phyloP scores from a whole-genome alignment of 2,888 invertebrate genomes.

The Himalopsyche japonica region DNA sequence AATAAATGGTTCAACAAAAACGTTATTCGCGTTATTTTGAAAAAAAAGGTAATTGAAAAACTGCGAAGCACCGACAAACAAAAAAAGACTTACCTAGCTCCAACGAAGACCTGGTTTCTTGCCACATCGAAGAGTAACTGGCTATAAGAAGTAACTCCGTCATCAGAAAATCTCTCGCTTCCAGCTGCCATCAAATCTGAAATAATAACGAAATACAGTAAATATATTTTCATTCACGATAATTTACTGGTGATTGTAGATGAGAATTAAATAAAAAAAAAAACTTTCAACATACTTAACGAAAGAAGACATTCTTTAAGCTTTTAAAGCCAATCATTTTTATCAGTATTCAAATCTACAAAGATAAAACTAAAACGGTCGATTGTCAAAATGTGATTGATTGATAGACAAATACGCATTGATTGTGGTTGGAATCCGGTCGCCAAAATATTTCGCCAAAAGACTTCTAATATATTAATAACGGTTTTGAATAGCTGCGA shows the following conservation, averaged over 20 bases:
- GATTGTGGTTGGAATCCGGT: background rate
- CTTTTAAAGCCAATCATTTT: background rate
- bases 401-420: background rate
- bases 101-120: conserved; percentile 85
- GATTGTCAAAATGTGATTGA: background rate
- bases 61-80: too few relatives aligned
- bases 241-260: too few relatives aligned
- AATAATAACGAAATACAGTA: conserved; percentile 44
- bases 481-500: background rate
- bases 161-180: conserved; percentile 71
- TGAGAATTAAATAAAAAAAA: too few relatives aligned
- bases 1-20: too few relatives aligned
- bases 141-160: conserved; percentile 76
- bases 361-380: background rate
- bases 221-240: too few relatives aligned
- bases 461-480: background rate
- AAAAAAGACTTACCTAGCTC: conserved; percentile 73
- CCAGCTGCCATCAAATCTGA: conserved; percentile 71
- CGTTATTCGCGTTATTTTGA: too few relatives aligned
- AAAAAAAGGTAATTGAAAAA: too few relatives aligned
- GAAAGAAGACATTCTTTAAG: too few relatives aligned
- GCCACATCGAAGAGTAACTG: conserved; percentile 86
- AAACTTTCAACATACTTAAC: too few relatives aligned
- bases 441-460: background rate
- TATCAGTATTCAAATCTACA: background rate